These are phyloP conservation scores for Palythoa heliodiscus DNA, from an alignment of 92 coral and sea anemone genomes.

Conservation along the genomic window DNA sequence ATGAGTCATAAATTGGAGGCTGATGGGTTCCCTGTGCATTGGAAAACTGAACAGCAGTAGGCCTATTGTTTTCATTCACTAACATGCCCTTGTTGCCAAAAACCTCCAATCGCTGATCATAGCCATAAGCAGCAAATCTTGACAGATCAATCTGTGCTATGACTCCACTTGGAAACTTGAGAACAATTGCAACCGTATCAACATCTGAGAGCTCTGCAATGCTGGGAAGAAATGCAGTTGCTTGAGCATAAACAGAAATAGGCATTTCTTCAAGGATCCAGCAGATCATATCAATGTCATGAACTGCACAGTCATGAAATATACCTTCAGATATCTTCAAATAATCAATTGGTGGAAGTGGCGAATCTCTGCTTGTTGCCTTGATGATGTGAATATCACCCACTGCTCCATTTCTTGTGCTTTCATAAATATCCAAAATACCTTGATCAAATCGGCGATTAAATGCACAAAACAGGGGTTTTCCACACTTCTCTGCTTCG, in stretches of 20 bases:
- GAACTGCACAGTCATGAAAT: conserved; percentile 87
- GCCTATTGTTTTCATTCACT: conserved; percentile 62
- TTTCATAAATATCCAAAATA: conserved; percentile 45
- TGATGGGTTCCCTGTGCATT: conserved; percentile 43
- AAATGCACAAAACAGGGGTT: conserved; percentile 80
- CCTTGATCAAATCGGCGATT: conserved; percentile 97
- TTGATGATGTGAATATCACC: conserved; percentile 78
- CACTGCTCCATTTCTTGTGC: conserved; percentile 62
- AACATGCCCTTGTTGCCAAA: conserved; percentile 90
- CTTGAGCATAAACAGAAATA: conserved; percentile 74
- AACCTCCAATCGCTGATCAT: conserved; percentile 91
- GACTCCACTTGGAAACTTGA: conserved; percentile 91
- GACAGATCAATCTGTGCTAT: conserved; percentile 85
- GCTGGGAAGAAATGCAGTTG: conserved; percentile 72
- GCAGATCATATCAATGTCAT: conserved; percentile 79
- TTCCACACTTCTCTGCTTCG: conserved; percentile 63
- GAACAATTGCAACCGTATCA: conserved; percentile 77
- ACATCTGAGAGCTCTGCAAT: conserved; percentile 76
- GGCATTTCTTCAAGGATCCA: conserved; percentile 86
- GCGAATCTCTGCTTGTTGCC: conserved; percentile 87
- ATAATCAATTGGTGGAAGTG: conserved; percentile 65
- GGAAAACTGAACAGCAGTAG: conserved; percentile 45
- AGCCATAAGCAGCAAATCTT: conserved; percentile 77
- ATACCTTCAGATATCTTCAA: conserved; percentile 81
- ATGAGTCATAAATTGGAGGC: conserved; percentile 50